These are phyloP conservation scores for Leptodactylus fallax DNA, from an alignment of 2,797 vertebrate species.

Conservation along the genomic window DNA sequence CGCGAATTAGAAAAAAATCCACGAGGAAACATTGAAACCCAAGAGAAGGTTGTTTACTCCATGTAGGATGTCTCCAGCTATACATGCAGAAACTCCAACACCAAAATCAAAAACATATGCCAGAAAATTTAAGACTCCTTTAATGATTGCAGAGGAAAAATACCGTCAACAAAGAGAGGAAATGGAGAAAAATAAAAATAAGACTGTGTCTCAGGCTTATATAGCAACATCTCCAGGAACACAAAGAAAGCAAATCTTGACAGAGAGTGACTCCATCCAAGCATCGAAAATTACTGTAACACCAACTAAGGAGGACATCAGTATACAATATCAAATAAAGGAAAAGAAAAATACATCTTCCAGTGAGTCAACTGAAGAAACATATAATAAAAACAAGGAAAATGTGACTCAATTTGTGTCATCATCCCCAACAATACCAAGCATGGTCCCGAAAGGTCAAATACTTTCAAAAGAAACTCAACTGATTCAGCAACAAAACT, in stretches of 20 bases:
- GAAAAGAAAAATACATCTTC: background rate
- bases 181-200: constrained; percentile 75
- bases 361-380: constrained; percentile 24
- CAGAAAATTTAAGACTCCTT: constrained; percentile 89
- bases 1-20: constrained; percentile 54
- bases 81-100: constrained; percentile 76
- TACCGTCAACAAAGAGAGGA: constrained; percentile 81
- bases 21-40: constrained; percentile 73
- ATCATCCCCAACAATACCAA: background rate
- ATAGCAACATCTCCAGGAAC: constrained; percentile 58
- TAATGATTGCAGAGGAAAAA: constrained; percentile 91
- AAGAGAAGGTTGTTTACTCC: constrained; percentile 72
- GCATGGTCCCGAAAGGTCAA: constrained; percentile 69
- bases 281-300: background rate
- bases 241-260: constrained; percentile 44
- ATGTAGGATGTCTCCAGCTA: constrained; percentile 81
- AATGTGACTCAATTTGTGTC: constrained; percentile 31
- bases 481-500: constrained; percentile 66
- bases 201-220: constrained; percentile 48
- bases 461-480: constrained; percentile 69
- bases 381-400: constrained; percentile 4
- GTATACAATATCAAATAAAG: constrained; percentile 39
- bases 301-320: background rate
- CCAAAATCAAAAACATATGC: constrained; percentile 79
- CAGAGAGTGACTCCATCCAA: constrained; percentile 52